phyloP scores from a whole-genome alignment of 1,140 invertebrate genomes.

The Drosophila albomicans region DNA sequence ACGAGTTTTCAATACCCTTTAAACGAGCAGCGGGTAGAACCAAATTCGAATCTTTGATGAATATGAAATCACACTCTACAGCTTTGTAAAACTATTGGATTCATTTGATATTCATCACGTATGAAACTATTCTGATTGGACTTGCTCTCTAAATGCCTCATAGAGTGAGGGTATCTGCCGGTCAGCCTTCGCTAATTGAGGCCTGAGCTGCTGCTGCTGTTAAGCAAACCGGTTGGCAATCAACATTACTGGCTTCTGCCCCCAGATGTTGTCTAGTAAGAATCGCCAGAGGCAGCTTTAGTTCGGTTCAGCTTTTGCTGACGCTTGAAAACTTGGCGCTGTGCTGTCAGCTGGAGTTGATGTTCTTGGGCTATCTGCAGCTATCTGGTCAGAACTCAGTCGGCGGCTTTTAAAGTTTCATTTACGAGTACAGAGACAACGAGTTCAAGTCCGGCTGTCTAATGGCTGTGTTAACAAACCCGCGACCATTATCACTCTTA shows the following conservation, averaged over 20 bases:
- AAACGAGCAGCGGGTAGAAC: background rate
- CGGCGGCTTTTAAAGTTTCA: constrained; percentile 16
- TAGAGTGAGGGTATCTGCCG: constrained; percentile 13
- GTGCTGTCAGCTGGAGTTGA: constrained; percentile 38
- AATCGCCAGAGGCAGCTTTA: constrained; percentile 44
- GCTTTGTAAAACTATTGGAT: too few species aligned
- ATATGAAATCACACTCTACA: too few species aligned
- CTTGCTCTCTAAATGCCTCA: background rate
- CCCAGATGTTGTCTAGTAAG: constrained; percentile 60
- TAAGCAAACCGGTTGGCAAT: constrained; percentile 43
- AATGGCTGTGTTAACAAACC: constrained; percentile 70
- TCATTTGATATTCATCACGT: too few species aligned
- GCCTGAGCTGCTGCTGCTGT: background rate
- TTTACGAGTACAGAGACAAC: constrained; percentile 7
- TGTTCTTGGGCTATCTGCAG: constrained; percentile 21
- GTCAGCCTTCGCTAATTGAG: background rate
- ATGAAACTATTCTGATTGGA: too few species aligned
- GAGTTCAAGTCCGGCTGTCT: constrained; percentile 19
- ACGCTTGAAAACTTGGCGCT: constrained; percentile 6
- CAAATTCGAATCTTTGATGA: too few species aligned
- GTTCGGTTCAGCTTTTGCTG: constrained; percentile 27
- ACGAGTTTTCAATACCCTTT: constrained; percentile 56
- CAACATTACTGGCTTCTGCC: constrained; percentile 34
- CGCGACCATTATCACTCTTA: constrained; percentile 59
- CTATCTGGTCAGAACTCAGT: constrained; percentile 19